phyloP scores from a whole-genome alignment of 2,888 invertebrate species.

The Pogonocherus hispidulus region DNA sequence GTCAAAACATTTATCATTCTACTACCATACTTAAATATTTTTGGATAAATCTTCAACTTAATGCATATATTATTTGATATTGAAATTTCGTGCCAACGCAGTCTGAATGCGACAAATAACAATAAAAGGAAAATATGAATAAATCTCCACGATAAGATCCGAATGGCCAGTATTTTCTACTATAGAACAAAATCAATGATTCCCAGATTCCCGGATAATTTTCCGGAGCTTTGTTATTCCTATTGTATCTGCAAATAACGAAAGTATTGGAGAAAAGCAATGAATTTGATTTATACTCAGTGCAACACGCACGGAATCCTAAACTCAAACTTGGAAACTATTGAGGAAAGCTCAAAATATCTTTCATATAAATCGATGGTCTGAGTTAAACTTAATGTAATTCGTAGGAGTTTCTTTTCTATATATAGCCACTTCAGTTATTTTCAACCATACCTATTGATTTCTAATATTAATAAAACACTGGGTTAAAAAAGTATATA shows the following conservation, averaged over 20 bases:
- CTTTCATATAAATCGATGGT: constrained; percentile 3
- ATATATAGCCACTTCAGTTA: too few relatives aligned
- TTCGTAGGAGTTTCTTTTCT: too few relatives aligned
- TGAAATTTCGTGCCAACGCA: not conserved
- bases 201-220: not conserved
- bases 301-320: not conserved
- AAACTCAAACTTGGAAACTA: constrained; percentile 8
- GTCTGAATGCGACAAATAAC: not conserved
- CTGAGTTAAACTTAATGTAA: not conserved
- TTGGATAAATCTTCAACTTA: too few relatives aligned
- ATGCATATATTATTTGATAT: not conserved
- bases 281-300: constrained; percentile 10
- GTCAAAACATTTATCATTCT: too few relatives aligned
- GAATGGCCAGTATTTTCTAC: not conserved
- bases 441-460: too few relatives aligned
- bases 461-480: too few relatives aligned
- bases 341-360: constrained; percentile 4
- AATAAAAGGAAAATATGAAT: not conserved
- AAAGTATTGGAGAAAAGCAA: constrained; percentile 12
- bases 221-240: not conserved
- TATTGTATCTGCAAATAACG: constrained; percentile 9
- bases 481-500: too few relatives aligned
- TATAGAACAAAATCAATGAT: constrained; percentile 1
- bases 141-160: not conserved
- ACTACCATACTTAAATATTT: too few relatives aligned